Percentiles rank a stretch among this genome's conserved stretches.
Conservation (phyloP, 2,113 vertebrate genomes). For the Cinclus mexicanus region DNA sequence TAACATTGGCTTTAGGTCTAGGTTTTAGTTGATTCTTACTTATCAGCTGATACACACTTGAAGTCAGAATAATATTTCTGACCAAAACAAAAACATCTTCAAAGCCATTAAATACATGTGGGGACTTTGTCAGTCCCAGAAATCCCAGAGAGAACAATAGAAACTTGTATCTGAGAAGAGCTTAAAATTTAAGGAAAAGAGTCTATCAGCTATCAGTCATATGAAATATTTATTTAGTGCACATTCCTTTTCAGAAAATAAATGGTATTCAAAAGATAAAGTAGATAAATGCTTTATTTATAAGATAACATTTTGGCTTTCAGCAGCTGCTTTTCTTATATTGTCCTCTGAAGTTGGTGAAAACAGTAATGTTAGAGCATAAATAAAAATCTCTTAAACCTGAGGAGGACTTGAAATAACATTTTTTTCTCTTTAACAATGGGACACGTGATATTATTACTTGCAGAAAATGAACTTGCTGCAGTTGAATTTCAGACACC, state of each 20-base stretch:
- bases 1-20: background rate
- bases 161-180: background rate
- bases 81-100: background rate
- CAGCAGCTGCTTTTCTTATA: background rate
- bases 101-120: background rate
- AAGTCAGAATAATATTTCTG: background rate
- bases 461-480: background rate
- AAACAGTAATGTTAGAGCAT: background rate
- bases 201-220: background rate
- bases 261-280: background rate
- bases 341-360: background rate
- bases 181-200: background rate
- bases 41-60: background rate
- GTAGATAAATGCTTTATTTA: slow-evolving; percentile 27
- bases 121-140: background rate
- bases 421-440: background rate
- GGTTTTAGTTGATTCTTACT: background rate
- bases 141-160: background rate
- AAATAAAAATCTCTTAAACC: slow-evolving; percentile 29
- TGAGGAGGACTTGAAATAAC: background rate
- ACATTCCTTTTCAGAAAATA: background rate
- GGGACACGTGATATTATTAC: background rate
- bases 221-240: background rate
- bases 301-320: background rate
- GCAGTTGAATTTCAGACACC: background rate